These are phyloP conservation scores for Eubasilissa regina DNA, from an alignment of 1,140 invertebrate species.

Conservation along the genomic window DNA sequence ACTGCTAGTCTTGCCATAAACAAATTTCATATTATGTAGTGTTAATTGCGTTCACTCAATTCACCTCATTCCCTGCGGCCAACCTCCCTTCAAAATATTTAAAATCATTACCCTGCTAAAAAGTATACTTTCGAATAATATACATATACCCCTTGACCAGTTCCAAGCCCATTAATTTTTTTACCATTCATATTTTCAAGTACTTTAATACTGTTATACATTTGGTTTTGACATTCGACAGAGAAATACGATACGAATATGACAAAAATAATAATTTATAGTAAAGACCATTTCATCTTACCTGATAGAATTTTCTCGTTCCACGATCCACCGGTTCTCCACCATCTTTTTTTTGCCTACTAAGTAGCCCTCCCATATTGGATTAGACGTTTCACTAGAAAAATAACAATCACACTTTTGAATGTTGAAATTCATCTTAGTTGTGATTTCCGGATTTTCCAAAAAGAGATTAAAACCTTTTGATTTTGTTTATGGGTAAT, in stretches of 20 bases:
- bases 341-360: conserved; percentile 23
- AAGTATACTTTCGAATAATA: no score
- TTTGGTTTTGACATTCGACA: no score
- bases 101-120: not conserved
- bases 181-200: no score
- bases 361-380: conserved; percentile 25
- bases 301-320: conserved; percentile 10
- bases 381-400: not conserved
- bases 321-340: not conserved
- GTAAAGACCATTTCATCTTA: not conserved
- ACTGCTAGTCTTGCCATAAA: not conserved
- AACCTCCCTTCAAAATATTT: not conserved
- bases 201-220: no score
- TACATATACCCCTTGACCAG: not conserved
- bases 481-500: no score
- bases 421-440: not conserved
- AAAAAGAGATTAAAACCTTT: no score
- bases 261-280: not conserved
- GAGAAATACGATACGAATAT: not conserved
- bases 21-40: no score
- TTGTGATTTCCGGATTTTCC: not conserved
- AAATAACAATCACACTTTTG: not conserved
- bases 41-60: no score
- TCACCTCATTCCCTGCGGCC: no score
- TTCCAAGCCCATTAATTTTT: not conserved